Conservation (phyloP, 1,140 invertebrate genomes). For the Microplitis mediator region DNA sequence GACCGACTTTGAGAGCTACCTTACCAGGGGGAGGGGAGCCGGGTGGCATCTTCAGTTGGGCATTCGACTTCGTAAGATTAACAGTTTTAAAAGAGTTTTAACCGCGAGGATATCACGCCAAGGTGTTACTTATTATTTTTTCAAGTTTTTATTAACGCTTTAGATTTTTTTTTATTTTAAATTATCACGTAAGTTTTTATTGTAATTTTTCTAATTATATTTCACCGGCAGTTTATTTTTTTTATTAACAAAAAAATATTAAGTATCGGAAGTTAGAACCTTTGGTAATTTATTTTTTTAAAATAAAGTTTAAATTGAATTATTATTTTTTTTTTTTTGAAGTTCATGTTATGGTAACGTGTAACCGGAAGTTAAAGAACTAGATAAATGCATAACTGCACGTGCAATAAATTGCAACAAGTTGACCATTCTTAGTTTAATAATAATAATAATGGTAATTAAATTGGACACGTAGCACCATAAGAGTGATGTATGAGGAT, state of each 20-base stretch:
- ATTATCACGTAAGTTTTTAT: too few species aligned
- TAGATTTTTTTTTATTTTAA: too few species aligned
- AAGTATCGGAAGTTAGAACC: too few species aligned
- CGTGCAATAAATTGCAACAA: background rate
- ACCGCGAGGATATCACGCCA: conserved; percentile 39
- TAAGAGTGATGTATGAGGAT: conserved; percentile 7
- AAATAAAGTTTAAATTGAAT: too few species aligned
- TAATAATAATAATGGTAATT: conserved; percentile 14
- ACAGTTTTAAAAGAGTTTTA: conserved; percentile 58
- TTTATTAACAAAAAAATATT: too few species aligned
- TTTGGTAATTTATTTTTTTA: too few species aligned
- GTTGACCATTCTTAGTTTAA: background rate
- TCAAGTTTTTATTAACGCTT: too few species aligned
- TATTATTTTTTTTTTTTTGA: too few species aligned
- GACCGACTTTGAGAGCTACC: conserved; percentile 59
- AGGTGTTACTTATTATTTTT: conserved; percentile 22
- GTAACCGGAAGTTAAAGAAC: too few species aligned
- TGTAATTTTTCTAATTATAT: too few species aligned
- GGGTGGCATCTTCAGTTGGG: conserved; percentile 60
- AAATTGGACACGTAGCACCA: conserved; percentile 4
- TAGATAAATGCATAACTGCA: background rate
- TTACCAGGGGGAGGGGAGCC: conserved; percentile 51
- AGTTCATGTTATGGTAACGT: too few species aligned
- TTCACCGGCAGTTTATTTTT: too few species aligned
- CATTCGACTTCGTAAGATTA: conserved; percentile 60